Base-by-base conservation (phyloP, 1,140 invertebrate species). In the Ostrea edulis region DNA sequence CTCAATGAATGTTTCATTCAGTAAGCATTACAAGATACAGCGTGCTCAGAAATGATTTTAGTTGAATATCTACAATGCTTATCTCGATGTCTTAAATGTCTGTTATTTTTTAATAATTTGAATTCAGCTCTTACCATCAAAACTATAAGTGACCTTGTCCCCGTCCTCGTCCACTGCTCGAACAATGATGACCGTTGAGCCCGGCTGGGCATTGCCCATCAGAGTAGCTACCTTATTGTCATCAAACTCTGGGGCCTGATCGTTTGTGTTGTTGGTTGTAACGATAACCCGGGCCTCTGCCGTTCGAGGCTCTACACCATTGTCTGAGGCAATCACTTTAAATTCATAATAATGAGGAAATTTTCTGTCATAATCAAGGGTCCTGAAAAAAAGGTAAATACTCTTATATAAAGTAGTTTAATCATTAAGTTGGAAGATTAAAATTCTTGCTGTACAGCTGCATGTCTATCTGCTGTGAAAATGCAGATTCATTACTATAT, bases 161-260 rank as follows among this genome's bases (percentile, higher is more conserved):
- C 88, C 88, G 20, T 89, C 88, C 12, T 54, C 12, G 54, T 89
- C 88, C 35, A 85, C 83, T 17, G 88, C 88, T 11, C 83, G 82
- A 11, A 85, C 87, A 0, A 81, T 35, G 53, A 84, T 77, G 25
- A 88, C 54, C 8, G 58, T 81, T 11, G 82, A 29, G 14, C 68
- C 87, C 20, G 51, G 8, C 1, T 51, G 17, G 20, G 83, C 84
- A n/a, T 81, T 88, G 29, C 84, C 83, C 14, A 71, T 85, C 12
- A 88, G 82, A 20, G 83, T 85, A 1, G 87, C 71, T 0, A 85
- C 87, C 68, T 77, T 84, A 17, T 85, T 88, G 25, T 77, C 83
- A 7, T 88, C 68, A 62, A 88, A 88, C 14, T 65, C 14, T 29
- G 87, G 87, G 11, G 25, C 25, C 58, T 88, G 82, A 53, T 88